phyloP scores from a whole-genome alignment of 2,888 invertebrate species.

The Aradus depressus region DNA sequence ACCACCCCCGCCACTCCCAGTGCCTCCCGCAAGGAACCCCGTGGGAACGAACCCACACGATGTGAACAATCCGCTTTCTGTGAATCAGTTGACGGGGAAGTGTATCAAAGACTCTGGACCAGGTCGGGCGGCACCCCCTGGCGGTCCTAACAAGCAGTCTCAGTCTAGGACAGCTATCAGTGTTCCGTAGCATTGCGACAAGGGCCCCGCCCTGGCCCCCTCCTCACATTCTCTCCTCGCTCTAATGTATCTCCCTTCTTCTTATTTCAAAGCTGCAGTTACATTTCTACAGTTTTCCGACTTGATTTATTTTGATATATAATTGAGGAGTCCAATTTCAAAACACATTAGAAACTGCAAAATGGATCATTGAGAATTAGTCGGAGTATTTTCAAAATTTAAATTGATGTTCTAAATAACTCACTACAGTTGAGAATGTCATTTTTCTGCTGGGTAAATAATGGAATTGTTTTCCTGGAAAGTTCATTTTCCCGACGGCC shows the following conservation, averaged over 20 bases:
- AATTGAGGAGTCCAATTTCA: not conserved
- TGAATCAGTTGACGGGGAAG: slow-evolving; percentile 56
- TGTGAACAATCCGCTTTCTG: slow-evolving; percentile 83
- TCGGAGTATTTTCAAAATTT: no score
- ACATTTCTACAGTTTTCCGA: no score
- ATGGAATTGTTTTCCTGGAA: no score
- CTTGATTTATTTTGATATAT: not conserved
- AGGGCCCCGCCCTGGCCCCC: slow-evolving; percentile 27
- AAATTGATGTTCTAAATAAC: no score
- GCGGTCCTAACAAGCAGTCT: slow-evolving; percentile 27
- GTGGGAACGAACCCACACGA: slow-evolving; percentile 86
- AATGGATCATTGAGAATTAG: no score
- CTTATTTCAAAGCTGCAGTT: not conserved
- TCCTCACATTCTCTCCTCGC: slow-evolving; percentile 12
- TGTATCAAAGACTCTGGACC: slow-evolving; percentile 30
- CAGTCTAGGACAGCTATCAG: slow-evolving; percentile 30
- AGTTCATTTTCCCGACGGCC: no score
- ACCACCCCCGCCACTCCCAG: slow-evolving; percentile 38
- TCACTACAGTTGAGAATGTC: no score
- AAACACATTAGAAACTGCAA: no score
- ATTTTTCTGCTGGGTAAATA: no score
- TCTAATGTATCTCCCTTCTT: slow-evolving; percentile 1
- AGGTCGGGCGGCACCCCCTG: slow-evolving; percentile 21
- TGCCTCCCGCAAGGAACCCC: slow-evolving; percentile 52
- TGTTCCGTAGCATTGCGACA: slow-evolving; percentile 31